Evolutionary conservation across 2,888 invertebrate species (phyloP), one percentile per base, ranked within the genome.

Genomic region (Dinocampus coccinellae): DNA sequence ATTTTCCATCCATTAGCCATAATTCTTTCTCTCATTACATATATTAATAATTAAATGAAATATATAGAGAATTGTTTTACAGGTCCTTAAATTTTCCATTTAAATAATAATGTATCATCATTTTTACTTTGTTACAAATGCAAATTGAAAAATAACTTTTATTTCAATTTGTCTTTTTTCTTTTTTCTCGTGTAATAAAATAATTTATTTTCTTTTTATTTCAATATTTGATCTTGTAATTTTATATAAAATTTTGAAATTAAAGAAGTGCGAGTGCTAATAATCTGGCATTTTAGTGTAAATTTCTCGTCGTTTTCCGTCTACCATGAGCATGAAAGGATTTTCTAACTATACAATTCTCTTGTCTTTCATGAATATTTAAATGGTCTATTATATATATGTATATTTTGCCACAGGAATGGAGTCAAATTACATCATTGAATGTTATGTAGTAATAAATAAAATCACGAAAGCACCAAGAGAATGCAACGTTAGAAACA

Each of bases 341-440:
- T 52, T 52, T 52, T 16, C 22, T 6, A 20, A 29, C 52, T 52
- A 13, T 16, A n/a, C 58, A 16, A 58, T 34, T 4, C 22, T 47
- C 33, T 42, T 64, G n/a, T 29, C 20, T 26, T 64, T 64, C 33
- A 64, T 64, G 52, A 52, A 64, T 52, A 64, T 52, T 64, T 52
- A 33, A 62, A 62, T 62, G 11, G 16, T 20, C n/a, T 47, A 47
- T 47, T 7, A 47, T 20, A 16, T 47, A 20, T 7, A 47, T n/a
- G 16, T 47, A 47, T 57, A 29, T 20, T 33, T 33, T 16, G 33
- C 58, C 20, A 33, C 52, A 20, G 20, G 47, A 64, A 26, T 64
- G 29, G 13, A 64, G 42, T 16, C 7, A 52, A 64, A 52, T 64
- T 33, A 52, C 47, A 47, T 64, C 22, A 13, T 47, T 26, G 33